Evolutionary conservation across 2,797 vertebrate species (phyloP).

Genomic region (Gallinago stenura): DNA sequence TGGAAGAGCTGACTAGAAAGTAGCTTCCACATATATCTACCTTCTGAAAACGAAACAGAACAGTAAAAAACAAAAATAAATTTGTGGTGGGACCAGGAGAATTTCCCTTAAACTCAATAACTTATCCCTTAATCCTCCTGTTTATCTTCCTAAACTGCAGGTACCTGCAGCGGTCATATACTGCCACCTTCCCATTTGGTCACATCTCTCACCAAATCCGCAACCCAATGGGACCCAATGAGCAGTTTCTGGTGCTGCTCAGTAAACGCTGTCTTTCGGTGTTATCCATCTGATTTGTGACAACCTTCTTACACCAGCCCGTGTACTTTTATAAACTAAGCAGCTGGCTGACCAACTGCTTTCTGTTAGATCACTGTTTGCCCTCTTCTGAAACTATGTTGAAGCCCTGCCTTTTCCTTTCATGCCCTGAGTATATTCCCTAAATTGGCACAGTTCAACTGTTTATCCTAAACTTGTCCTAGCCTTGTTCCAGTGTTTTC

Average conservation of each 20-base stretch:
- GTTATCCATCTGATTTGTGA: not conserved
- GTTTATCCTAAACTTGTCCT: not conserved
- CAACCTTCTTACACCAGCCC: rapidly evolving
- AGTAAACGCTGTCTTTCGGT: not conserved
- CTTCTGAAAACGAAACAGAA: not conserved
- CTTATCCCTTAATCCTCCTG: not conserved
- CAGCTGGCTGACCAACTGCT: not conserved
- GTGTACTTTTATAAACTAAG: not conserved
- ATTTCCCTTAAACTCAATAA: not conserved
- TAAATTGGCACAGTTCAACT: rapidly evolving
- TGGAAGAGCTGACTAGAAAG: not conserved
- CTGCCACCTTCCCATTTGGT: not conserved
- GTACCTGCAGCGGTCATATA: not conserved
- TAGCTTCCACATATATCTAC: not conserved
- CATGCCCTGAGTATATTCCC: not conserved
- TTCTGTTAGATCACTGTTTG: not conserved
- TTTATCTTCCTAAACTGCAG: not conserved
- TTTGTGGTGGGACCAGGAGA: not conserved
- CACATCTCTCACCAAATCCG: not conserved
- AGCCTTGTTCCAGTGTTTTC: not conserved
- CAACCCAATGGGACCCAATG: rapidly evolving
- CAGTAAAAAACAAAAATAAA: not conserved
- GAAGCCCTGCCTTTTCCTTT: not conserved
- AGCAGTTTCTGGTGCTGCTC: not conserved
- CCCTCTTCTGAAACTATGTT: not conserved